Percentiles rank a stretch among this genome's conserved stretches.
Conservation (phyloP, 2,888 invertebrate species). For the Sinhomidia bicolor region DNA sequence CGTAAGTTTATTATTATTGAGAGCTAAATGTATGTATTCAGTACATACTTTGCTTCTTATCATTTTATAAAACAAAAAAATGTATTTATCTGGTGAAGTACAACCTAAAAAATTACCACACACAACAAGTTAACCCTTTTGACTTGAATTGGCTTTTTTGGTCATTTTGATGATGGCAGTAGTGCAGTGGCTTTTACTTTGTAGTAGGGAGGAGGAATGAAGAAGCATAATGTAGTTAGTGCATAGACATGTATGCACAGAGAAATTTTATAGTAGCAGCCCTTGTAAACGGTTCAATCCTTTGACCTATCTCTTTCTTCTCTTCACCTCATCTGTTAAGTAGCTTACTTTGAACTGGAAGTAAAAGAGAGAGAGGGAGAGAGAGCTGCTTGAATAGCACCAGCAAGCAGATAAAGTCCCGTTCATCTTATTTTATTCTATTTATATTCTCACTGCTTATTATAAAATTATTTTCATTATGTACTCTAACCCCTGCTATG, state of each 20-base stretch:
- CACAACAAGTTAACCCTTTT: background rate
- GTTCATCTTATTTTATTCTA: constrained; percentile 7
- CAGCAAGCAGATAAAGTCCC: background rate
- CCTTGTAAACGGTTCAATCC: constrained; percentile 17
- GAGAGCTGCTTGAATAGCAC: background rate
- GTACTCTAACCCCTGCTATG: constrained; percentile 24
- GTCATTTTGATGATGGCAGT: background rate
- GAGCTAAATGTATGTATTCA: background rate
- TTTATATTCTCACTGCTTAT: constrained; percentile 10
- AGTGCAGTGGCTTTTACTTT: background rate
- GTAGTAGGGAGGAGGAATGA: too few species aligned
- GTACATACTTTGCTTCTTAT: background rate
- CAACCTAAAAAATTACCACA: constrained; percentile 21
- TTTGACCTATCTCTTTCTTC: constrained; percentile 48
- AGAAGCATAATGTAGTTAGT: background rate
- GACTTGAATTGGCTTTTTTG: background rate
- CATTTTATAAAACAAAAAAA: background rate
- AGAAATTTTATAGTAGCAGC: background rate
- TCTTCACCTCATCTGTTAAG: constrained; percentile 38
- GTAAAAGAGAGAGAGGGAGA: too few species aligned
- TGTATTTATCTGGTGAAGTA: constrained; percentile 1
- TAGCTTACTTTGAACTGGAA: constrained; percentile 48
- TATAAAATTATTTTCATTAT: constrained; percentile 39
- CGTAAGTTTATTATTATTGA: background rate
- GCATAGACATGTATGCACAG: background rate